Percentiles rank a stretch among this genome's conserved stretches.
Evolutionary conservation across 2,888 invertebrate species (phyloP).

Genomic region (Agrotis puta): DNA sequence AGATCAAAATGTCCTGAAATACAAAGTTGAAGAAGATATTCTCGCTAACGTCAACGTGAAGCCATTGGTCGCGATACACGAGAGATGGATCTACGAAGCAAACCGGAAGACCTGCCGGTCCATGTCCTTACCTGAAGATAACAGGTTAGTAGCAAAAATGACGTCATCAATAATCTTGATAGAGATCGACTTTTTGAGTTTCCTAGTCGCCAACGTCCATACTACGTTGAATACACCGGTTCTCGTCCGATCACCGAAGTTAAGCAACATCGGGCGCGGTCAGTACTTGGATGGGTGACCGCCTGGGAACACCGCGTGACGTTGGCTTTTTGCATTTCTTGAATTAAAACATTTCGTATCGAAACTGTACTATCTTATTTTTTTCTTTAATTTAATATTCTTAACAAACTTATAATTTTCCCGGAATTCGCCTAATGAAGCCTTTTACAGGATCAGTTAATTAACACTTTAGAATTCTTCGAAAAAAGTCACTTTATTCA

Average conservation of each 20-base stretch:
- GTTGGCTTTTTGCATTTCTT: conserved; percentile 60
- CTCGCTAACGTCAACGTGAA: conserved; percentile 83
- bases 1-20: conserved; percentile 62
- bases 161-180: conserved; percentile 21
- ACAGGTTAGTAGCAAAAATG: conserved; percentile 73
- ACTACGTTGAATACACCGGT: conserved; percentile 86
- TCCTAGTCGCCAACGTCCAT: conserved; percentile 74
- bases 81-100: conserved; percentile 88
- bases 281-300: conserved; percentile 86
- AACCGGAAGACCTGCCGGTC: conserved; percentile 83
- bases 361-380: neutral
- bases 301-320: conserved; percentile 81
- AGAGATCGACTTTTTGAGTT: accelerated
- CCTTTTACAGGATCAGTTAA: no score
- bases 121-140: conserved; percentile 84
- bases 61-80: conserved; percentile 88
- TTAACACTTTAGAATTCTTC: no score
- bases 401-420: no score
- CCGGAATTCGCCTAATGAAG: no score
- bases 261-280: conserved; percentile 83
- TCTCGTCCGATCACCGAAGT: conserved; percentile 65
- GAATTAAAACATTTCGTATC: neutral
- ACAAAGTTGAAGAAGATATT: conserved; percentile 78
- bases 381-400: neutral
- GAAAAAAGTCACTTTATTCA: no score